Base-by-base conservation (phyloP, 1,140 invertebrate genomes). In the Protaetia brevitarsis region DNA sequence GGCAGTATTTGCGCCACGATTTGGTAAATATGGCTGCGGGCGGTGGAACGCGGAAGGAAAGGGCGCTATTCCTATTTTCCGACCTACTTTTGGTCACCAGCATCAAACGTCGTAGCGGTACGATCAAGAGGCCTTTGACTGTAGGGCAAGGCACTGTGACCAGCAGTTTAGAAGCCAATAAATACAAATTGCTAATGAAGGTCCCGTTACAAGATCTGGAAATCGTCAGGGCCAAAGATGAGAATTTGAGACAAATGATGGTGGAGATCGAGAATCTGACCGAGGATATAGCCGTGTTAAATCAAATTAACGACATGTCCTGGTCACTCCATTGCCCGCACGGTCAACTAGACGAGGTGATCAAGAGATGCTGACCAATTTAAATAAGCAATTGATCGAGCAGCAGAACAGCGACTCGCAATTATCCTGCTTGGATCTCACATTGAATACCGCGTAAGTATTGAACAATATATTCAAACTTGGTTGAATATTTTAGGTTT, bases 111-210 rank as follows among this genome's bases (percentile, higher is more conserved):
- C 87, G 93, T 73, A 93, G 91, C 73, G 92, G 92, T 16, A 92
- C 93, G 1, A 92, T 93, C 58, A 85, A 92, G 78, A 93, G 95
- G 86, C 85, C 90, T 11, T 66, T 64, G 28, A 30, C 66, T n/a
- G 66, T 66, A 1, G 59, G 60, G 8, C 87, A 88, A 72, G 88
- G 86, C 67, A 90, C 86, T 73, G 84, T 91, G 74, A 86, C 87
- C 28, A 88, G 86, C 75, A 84, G 89, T 68, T 84, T 96, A 74
- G 95, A 97, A 80, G 93, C 92, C 8, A 95, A 96, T 76, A 97
- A 97, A 79, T 97, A 96, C 80, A 97, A 98, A 84, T 85, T 97
- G 70, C 84, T 97, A 37, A 94, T 94, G 83, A 90, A 90, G 81
- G 89, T 97, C 79, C 84, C 91, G 16, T 79, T 98, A 69, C 91